phyloP scores from a whole-genome alignment of 2,888 invertebrate genomes.

The Parelbella ahira region DNA sequence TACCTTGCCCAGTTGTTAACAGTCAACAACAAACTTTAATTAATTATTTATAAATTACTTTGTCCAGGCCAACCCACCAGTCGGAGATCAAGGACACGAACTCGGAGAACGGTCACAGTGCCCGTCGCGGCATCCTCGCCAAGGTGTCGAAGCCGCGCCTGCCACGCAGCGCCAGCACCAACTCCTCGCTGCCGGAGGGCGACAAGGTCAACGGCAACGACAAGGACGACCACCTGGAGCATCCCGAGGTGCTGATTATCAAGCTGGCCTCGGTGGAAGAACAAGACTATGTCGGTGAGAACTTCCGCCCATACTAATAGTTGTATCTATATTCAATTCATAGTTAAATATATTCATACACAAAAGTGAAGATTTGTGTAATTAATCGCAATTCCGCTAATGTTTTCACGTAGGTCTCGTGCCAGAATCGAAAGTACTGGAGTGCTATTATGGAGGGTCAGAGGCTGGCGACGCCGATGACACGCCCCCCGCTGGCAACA shows the following conservation, averaged over 20 bases:
- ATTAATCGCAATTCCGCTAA: too few species aligned
- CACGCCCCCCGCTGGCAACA: constrained; percentile 53
- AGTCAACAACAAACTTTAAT: too few species aligned
- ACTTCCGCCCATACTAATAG: too few species aligned
- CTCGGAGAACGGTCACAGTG: constrained; percentile 51
- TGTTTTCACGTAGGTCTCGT: constrained; percentile 74
- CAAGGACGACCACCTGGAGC: constrained; percentile 44
- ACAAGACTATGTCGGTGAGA: constrained; percentile 70
- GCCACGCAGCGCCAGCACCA: constrained; percentile 54
- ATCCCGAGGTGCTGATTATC: constrained; percentile 63
- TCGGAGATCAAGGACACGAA: constrained; percentile 49
- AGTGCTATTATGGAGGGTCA: constrained; percentile 69
- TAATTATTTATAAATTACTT: background rate
- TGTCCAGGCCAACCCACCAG: constrained; percentile 45
- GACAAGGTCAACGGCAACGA: constrained; percentile 38
- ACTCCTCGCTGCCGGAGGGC: constrained; percentile 33
- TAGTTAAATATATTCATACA: too few species aligned
- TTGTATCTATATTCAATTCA: too few species aligned
- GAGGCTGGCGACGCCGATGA: constrained; percentile 66
- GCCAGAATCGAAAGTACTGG: constrained; percentile 81
- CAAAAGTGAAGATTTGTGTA: too few species aligned
- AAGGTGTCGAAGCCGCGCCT: constrained; percentile 61
- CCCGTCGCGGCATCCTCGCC: constrained; percentile 56
- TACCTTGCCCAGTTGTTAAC: too few species aligned
- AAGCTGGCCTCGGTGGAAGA: constrained; percentile 64